Base-by-base conservation (phyloP, 2,113 vertebrate genomes). In the Hippocampus mohnikei region DNA sequence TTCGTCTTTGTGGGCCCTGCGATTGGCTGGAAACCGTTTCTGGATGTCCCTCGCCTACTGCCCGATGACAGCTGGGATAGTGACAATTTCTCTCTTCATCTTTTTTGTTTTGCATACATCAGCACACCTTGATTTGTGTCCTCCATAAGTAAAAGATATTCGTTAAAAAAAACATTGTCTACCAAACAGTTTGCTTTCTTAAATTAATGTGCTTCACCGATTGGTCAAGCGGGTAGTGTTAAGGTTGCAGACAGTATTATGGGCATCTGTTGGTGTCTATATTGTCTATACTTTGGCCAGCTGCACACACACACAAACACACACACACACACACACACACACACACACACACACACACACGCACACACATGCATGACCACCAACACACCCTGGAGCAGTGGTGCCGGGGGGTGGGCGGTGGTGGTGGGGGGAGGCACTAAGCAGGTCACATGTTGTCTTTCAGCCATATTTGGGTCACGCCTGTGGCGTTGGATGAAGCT, bases 401-500 rank as follows among this genome's bases (percentile, higher is more conserved):
- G 42, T 10, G 42, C 10, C 10, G 42, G 11, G 42, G 12, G 42
- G 42, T 9, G 12, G 42, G 42, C 10, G 8, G 42, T 33, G 33
- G 29, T 33, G 29, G 42, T 10, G 42, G 82, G 78, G 73, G 10
- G 52, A 84, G 91, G 90, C 88, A 84, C 92, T 92, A 94, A 94
- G 93, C 95, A 92, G 95, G 96, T 96, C 96, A 98, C 95, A 95
- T 94, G 94, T 94, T 95, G 94, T 95, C 94, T 95, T 96, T 96
- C 94, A 96, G 93, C 95, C 94, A 96, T 95, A 99, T 98, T 98
- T 96, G 95, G 97, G 95, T 98, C 96, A 97, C 93, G 92, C 91
- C 91, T 92, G 93, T 86, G 85, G 88, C 88, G 89, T 82, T 88
- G 88, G 91, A 92, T 88, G 89, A 89, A 88, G 90, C 90, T 92